A percentile compares a stretch with the other conserved stretches of the same genome.
Evolutionary conservation across 2,888 invertebrate species (phyloP).

Genomic region (Ormyrus labotus): DNA sequence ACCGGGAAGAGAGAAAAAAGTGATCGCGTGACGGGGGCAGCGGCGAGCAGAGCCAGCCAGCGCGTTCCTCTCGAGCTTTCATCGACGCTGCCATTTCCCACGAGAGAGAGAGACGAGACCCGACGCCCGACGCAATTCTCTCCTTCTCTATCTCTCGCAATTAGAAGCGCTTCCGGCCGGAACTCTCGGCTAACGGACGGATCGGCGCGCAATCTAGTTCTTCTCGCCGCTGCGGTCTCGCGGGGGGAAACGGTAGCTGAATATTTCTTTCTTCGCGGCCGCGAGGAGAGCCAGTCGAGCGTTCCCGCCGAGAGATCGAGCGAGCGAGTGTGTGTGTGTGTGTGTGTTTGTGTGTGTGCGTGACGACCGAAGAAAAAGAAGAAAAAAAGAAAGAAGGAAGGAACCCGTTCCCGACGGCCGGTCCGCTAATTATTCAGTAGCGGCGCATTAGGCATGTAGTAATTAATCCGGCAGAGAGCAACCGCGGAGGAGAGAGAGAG

Average conservation of each 20-base stretch:
- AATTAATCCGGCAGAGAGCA: slow-evolving; percentile 60
- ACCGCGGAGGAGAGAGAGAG: slow-evolving; percentile 34
- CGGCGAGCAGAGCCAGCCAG: slow-evolving; percentile 64
- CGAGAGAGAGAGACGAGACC: slow-evolving; percentile 2
- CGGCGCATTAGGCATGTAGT: slow-evolving; percentile 24
- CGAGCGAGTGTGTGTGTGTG: too few relatives aligned
- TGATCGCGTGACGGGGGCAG: slow-evolving; percentile 73
- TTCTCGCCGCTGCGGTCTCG: not conserved
- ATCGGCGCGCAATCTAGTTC: slow-evolving; percentile 11
- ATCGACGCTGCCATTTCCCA: slow-evolving; percentile 44
- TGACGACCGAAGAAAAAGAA: not conserved
- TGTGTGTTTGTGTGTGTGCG: too few relatives aligned
- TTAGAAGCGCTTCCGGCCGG: too few relatives aligned
- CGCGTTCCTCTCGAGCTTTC: slow-evolving; percentile 59
- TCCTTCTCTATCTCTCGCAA: not conserved
- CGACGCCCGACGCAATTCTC: not conserved
- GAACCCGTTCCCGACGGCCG: not conserved
- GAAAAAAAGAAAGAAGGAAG: not conserved
- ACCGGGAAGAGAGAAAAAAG: slow-evolving; percentile 75
- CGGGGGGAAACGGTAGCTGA: slow-evolving; percentile 21
- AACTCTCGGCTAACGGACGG: not conserved
- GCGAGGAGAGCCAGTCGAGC: too few relatives aligned
- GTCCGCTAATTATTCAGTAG: slow-evolving; percentile 32
- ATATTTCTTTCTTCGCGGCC: not conserved
- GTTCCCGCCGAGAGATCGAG: too few relatives aligned